These are phyloP conservation scores for Mactromeris polynyma DNA, from an alignment of 2,888 invertebrate species.

Conservation along the genomic window DNA sequence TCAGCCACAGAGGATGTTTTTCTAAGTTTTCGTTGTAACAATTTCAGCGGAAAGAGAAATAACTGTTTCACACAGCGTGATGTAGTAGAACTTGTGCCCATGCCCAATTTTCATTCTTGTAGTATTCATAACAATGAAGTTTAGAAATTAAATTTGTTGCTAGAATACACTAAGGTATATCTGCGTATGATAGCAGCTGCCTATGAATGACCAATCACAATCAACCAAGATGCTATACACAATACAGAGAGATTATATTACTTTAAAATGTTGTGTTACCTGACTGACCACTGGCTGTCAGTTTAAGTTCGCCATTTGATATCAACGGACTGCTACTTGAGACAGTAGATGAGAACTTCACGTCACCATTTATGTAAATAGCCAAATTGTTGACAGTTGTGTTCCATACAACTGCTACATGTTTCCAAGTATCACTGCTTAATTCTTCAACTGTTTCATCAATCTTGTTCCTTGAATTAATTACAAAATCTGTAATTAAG, in stretches of 20 bases:
- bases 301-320: neutral
- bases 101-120: neutral
- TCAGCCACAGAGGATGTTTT: neutral
- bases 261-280: neutral
- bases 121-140: neutral
- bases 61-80: neutral
- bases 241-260: neutral
- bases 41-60: neutral
- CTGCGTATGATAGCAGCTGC: neutral
- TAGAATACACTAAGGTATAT: neutral
- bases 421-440: constrained; percentile 23
- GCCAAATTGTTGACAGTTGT: constrained; percentile 10
- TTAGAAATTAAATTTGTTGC: neutral
- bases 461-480: neutral
- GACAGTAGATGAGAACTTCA: neutral
- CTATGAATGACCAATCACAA: neutral
- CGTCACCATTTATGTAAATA: constrained; percentile 29
- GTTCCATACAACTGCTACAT: constrained; percentile 37
- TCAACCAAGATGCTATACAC: too few species aligned
- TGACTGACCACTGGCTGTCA: constrained; percentile 20
- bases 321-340: neutral
- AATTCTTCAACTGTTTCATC: constrained; percentile 17
- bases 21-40: neutral
- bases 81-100: neutral
- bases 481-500: neutral